Conservation (phyloP, 2,888 invertebrate species). For the Lasius fuliginosus region DNA sequence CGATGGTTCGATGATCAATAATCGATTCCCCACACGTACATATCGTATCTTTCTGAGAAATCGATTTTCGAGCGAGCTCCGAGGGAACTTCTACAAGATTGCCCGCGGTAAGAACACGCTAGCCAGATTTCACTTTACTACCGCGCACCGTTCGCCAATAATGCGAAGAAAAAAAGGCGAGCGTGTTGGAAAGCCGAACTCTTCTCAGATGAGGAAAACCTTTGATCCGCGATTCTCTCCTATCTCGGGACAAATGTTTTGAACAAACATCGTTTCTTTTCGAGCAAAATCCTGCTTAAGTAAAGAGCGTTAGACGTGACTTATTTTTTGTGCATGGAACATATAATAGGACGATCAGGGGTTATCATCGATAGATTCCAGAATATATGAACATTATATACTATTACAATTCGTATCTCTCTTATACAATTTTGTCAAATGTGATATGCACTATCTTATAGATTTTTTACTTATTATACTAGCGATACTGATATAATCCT, state of each 20-base stretch:
- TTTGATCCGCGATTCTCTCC: conserved; percentile 55
- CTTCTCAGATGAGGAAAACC: conserved; percentile 43
- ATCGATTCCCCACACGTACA: conserved; percentile 47
- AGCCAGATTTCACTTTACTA: conserved; percentile 59
- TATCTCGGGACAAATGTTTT: conserved; percentile 51
- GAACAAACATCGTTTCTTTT: conserved; percentile 49
- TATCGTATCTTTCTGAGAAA: conserved; percentile 45
- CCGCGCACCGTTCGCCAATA: conserved; percentile 56
- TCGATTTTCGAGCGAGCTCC: conserved; percentile 43
- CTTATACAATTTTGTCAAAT: neutral
- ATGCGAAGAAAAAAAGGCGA: conserved; percentile 54
- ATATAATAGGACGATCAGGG: conserved; percentile 17
- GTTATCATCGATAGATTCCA: neutral
- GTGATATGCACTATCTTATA: neutral
- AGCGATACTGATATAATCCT: neutral
- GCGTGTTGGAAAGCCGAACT: conserved; percentile 52
- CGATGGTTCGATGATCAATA: conserved; percentile 42
- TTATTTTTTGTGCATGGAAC: conserved; percentile 8
- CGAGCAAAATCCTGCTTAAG: conserved; percentile 21
- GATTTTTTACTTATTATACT: neutral
- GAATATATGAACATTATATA: neutral
- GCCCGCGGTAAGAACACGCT: conserved; percentile 49
- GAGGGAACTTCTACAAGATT: conserved; percentile 54
- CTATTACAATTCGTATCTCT: neutral
- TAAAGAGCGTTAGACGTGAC: conserved; percentile 24